Base-by-base conservation (phyloP, 2,113 vertebrate genomes). In the Rhagologus leucostigma region DNA sequence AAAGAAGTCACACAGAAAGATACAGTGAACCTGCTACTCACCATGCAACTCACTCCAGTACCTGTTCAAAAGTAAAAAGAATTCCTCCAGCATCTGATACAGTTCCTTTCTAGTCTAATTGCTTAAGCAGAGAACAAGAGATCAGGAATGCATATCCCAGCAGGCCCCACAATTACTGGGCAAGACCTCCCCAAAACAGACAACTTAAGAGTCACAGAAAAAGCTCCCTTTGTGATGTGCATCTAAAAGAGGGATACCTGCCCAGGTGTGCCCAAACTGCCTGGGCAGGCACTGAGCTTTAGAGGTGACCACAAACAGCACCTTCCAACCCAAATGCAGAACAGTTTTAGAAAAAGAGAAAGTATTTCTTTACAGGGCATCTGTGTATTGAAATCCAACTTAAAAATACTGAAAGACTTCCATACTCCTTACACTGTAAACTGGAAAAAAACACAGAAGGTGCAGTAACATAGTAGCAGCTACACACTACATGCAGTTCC, bases 391-490 rank as follows among this genome's bases (percentile, higher is more conserved):
- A 75, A 83, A 4, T 8, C 19, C 30, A 90, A 21, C 21, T 29
- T 24, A 50, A 79, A 29, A 6, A 63, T 37, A 53, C 1, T 3
- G 9, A 59, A 74, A 62, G 16, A 64, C 26, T 60, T 55, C 15
- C 32, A 69, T 42, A 52, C 11, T 42, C 50, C 30, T 76, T 24
- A 75, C 14, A 23, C 5, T 8, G n/a, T 14, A 37, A 22, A 63
- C 12, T 6, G 3, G 37, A 52, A 78, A 14, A 46, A 75, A 4
- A 6, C 0, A 2, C 1, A 50, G 15, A 70, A 33, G 23, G 9
- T 52, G 6, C 35, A 65, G 30, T 20, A 85, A 44, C 3, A 0
- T 3, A 39, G 24, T 3, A 49, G 55, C 17, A 84, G 35, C 18
- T 19, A 59, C 24, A 35, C 7, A 33, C 9, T 44, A 12, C 1